Percentiles rank a stretch among this genome's conserved stretches.
phyloP scores from a whole-genome alignment of 2,888 invertebrate species.

The Drosophila siamana region DNA sequence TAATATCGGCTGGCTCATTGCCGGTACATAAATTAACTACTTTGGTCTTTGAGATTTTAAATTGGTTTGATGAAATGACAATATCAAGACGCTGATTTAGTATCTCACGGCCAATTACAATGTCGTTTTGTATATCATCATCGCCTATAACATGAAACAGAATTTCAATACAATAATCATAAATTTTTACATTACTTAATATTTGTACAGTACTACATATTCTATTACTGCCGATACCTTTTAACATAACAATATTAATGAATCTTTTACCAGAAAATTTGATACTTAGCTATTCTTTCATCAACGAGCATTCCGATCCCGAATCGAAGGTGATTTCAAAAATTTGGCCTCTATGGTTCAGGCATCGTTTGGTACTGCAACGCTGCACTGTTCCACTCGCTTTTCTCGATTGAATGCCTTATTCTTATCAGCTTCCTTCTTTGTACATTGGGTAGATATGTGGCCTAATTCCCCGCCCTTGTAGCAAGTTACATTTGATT shows the following conservation, averaged over 20 bases:
- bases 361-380: slow-evolving; percentile 34
- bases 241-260: slow-evolving; percentile 38
- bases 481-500: slow-evolving; percentile 32
- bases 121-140: slow-evolving; percentile 8
- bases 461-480: slow-evolving; percentile 35
- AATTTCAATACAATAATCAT: slow-evolving; percentile 14
- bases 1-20: slow-evolving; percentile 1
- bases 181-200: slow-evolving; percentile 20
- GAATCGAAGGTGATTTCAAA: slow-evolving; percentile 39
- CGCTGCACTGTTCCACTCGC: slow-evolving; percentile 29
- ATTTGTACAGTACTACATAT: too few species aligned
- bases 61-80: slow-evolving; percentile 14
- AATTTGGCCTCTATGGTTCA: slow-evolving; percentile 30
- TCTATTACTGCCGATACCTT: too few species aligned
- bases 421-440: slow-evolving; percentile 16
- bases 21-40: slow-evolving; percentile 3
- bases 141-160: slow-evolving; percentile 13
- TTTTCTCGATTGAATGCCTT: slow-evolving; percentile 30
- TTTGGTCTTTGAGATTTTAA: slow-evolving; percentile 4
- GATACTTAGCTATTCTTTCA: slow-evolving; percentile 35
- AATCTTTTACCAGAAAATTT: slow-evolving; percentile 37
- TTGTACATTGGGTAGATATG: slow-evolving; percentile 29
- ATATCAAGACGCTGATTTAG: slow-evolving; percentile 17
- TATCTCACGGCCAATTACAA: slow-evolving; percentile 17
- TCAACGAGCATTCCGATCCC: slow-evolving; percentile 30